Evolutionary conservation across 1,140 invertebrate species (phyloP), one percentile per base, ranked within the genome.

Genomic region (Calosoma granatense): DNA sequence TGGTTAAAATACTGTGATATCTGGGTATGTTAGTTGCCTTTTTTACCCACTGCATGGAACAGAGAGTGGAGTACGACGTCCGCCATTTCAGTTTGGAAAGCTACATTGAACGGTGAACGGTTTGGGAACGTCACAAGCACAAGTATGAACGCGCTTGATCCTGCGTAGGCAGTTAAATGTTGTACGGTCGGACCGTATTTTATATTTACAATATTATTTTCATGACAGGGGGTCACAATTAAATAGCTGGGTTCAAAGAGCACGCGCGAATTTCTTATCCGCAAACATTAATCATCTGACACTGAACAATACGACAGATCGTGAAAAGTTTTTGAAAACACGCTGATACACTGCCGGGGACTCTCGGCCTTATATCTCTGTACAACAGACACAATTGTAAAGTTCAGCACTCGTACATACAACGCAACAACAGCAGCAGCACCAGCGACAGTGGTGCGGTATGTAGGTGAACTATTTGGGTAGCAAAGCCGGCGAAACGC

Each of bases 181-280:
- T 36, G 17, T 47, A 47, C 41, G 15, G 4, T 6, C 41, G 9
- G 15, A 6, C 15, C 41, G 41, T 47, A 47, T 47, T 47, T 47
- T 17, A 47, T 47, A 9, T 47, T 47, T 9, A 4, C 41, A 47
- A 47, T 47, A 17, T 47, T 47, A 17, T 47, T 17, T 47, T 47
- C 41, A 47, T 47, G 41, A 47, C 41, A 47, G 41, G 41, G 41
- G 41, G 41, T 47, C 41, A 47, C 41, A 47, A 47, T 30, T 30
- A 30, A 30, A 30, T 30, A 30, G 26, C 26, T 14, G 26, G 26
- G 26, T 30, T 47, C 41, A 47, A 30, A 30, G 26, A 30, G 26
- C 26, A 30, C 26, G 26, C 14, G 26, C 26, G 26, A 30, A 30
- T 30, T 30, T 30, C 26, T 30, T 30, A 30, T 30, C 26, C 26